A percentile compares a stretch with the other conserved stretches of the same genome.
Conservation (phyloP, 1,140 invertebrate species). For the Acromyrmex charruanus region DNA sequence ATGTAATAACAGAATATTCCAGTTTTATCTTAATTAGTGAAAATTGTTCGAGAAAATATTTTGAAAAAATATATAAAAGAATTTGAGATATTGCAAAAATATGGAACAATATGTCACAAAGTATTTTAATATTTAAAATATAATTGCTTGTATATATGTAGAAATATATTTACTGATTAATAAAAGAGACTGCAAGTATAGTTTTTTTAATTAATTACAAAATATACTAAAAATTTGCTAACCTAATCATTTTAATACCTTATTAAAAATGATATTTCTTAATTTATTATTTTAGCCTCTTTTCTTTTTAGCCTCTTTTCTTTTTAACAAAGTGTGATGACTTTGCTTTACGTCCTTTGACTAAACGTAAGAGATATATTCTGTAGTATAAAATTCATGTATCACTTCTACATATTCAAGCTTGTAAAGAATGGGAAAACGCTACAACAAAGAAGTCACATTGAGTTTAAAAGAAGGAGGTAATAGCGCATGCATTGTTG, state of each 20-base stretch:
- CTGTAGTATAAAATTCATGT: constrained; percentile 11
- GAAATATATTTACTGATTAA: neutral
- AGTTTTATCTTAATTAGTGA: neutral
- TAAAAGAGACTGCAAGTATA: neutral
- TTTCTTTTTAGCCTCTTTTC: neutral
- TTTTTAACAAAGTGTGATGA: neutral
- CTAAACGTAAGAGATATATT: neutral
- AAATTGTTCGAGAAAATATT: no score
- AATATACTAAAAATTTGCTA: neutral
- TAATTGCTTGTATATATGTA: neutral
- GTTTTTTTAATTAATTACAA: neutral
- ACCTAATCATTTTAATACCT: neutral
- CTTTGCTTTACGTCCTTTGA: neutral
- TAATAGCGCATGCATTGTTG: constrained; percentile 39
- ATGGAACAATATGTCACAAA: neutral
- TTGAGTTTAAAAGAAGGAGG: constrained; percentile 6
- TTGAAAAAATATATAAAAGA: neutral
- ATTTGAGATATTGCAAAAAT: neutral
- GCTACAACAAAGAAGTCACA: neutral
- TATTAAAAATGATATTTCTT: neutral
- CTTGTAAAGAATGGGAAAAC: constrained; percentile 12
- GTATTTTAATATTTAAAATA: neutral
- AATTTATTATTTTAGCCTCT: neutral
- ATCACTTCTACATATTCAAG: constrained; percentile 21
- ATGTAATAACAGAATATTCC: neutral